phyloP scores from a whole-genome alignment of 2,888 invertebrate genomes.

The Drosophila mimica region DNA sequence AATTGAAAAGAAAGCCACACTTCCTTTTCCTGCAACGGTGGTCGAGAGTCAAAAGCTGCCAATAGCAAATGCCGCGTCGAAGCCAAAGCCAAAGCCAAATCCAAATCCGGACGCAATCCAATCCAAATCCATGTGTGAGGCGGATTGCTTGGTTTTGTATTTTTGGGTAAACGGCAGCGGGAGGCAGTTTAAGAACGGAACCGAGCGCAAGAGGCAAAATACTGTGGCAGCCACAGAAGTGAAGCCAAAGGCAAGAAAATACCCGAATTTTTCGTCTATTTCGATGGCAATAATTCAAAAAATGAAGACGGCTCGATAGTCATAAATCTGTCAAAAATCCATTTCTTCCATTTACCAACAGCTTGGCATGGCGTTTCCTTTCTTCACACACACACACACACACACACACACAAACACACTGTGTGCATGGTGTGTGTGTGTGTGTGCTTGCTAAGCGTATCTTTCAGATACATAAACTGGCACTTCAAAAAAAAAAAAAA shows the following conservation, averaged over 20 bases:
- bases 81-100: constrained; percentile 9
- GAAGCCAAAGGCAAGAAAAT: constrained; percentile 44
- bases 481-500: constrained; percentile 70
- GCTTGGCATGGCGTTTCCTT: constrained; percentile 77
- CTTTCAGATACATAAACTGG: constrained; percentile 81
- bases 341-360: constrained; percentile 84
- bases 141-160: constrained; percentile 13
- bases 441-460: constrained; percentile 77
- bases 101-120: constrained; percentile 29
- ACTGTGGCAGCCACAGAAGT: background rate
- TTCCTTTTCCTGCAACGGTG: constrained; percentile 41
- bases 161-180: constrained; percentile 32
- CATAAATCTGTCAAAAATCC: constrained; percentile 85
- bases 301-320: constrained; percentile 85
- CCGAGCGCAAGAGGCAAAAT: constrained; percentile 11
- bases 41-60: constrained; percentile 31
- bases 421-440: constrained; percentile 37
- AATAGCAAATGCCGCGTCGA: constrained; percentile 12
- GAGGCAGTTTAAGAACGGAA: constrained; percentile 54
- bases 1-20: constrained; percentile 60
- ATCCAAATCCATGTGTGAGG: constrained; percentile 53
- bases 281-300: constrained; percentile 85
- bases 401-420: background rate
- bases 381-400: constrained; percentile 28
- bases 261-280: constrained; percentile 83